Base-by-base conservation (phyloP, 2,888 invertebrate species). In the Heliconius aoede region DNA sequence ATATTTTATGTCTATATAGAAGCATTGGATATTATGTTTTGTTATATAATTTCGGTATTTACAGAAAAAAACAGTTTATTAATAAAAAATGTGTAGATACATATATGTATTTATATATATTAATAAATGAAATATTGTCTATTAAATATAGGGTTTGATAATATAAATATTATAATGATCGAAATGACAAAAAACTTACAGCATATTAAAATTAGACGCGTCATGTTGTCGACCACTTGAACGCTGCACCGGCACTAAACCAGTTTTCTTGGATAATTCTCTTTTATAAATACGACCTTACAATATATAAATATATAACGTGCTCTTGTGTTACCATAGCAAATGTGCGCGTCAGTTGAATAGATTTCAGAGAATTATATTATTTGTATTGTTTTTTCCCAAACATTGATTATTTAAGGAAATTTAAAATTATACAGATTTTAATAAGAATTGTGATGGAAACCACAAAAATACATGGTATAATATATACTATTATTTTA, bases 211-310 rank as follows among this genome's bases (percentile, higher is more conserved):
- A 80, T 64, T 21, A 80, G 46, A 26, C 61, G 72, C 79, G 80
- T 79, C 79, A 81, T 82, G 65, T 73, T 82, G 81, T 78, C 78
- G 74, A 83, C 78, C 78, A 78, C 82, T 67, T 73, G 79, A 81
- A 80, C 80, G 84, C 81, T 83, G 79, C 82, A 80, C 79, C 74
- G 60, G 81, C 82, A 89, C 88, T 88, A 85, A 65, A 87, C 87
- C 82, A 83, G 84, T 86, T 84, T 69, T 40, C 60, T 71, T 55
- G 69, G 78, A 68, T 76, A 76, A 77, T 79, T 78, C 81, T 81
- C 85, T 83, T 79, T 83, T 69, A 69, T 85, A 86, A 83, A 82
- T 79, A 80, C 75, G 77, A 36, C 72, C 58, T 26, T 69, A 26
- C 21, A 36, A 60, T 64, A 15, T 46, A 32, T 62, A 15, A 3